Evolutionary conservation across 2,888 invertebrate species (phyloP).

Genomic region (Caenorhabditis imperialis): DNA sequence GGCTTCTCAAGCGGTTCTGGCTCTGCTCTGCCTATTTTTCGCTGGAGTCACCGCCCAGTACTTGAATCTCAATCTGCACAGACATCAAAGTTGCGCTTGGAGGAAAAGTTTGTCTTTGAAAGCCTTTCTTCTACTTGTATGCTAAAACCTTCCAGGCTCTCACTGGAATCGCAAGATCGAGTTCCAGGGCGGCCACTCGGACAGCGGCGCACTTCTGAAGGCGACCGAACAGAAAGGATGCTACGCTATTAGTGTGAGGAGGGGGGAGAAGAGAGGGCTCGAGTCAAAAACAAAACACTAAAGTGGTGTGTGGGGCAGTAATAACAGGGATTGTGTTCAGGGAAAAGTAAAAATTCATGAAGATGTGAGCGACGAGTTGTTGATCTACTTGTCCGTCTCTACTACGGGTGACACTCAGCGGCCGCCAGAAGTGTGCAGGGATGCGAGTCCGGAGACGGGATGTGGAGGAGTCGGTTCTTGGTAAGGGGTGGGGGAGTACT

Average conservation of each 20-base stretch:
- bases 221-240: slow-evolving; percentile 60
- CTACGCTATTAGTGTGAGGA: slow-evolving; percentile 61
- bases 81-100: slow-evolving; percentile 64
- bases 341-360: slow-evolving; percentile 63
- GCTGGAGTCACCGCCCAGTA: slow-evolving; percentile 40
- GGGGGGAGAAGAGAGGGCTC: slow-evolving; percentile 1
- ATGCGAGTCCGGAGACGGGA: slow-evolving; percentile 57
- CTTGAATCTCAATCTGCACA: slow-evolving; percentile 58
- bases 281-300: not conserved
- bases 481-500: slow-evolving; percentile 22
- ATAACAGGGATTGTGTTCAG: slow-evolving; percentile 40
- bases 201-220: slow-evolving; percentile 56
- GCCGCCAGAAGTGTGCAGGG: slow-evolving; percentile 65
- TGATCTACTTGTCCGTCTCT: slow-evolving; percentile 63
- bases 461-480: slow-evolving; percentile 69
- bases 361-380: slow-evolving; percentile 59
- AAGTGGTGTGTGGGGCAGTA: not conserved
- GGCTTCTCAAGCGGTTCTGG: no score
- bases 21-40: no score
- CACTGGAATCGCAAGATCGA: slow-evolving; percentile 63
- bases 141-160: slow-evolving; percentile 55
- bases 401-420: slow-evolving; percentile 61
- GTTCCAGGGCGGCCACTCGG: slow-evolving; percentile 61
- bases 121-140: not conserved
- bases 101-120: slow-evolving; percentile 43